These are phyloP conservation scores for Notospermus geniculatus DNA, from an alignment of 1,140 invertebrate species.

Conservation along the genomic window DNA sequence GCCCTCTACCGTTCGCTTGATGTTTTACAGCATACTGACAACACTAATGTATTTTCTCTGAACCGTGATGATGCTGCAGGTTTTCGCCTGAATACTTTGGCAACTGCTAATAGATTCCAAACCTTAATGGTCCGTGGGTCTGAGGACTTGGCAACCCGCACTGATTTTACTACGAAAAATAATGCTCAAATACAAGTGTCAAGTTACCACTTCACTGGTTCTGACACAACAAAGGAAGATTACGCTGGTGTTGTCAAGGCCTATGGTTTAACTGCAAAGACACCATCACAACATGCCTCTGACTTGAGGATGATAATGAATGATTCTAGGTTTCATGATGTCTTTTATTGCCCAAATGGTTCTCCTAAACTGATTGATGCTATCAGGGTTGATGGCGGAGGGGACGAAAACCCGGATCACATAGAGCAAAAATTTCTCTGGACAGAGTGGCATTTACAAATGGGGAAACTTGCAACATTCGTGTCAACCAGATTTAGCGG, in stretches of 20 bases:
- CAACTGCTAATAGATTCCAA: neutral
- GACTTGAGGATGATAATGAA: conserved; percentile 1
- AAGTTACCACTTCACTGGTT: conserved; percentile 2
- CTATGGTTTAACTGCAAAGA: neutral
- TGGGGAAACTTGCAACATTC: conserved; percentile 1
- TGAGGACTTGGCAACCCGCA: conserved; percentile 5
- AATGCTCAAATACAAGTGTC: neutral
- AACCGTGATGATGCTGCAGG: conserved; percentile 7
- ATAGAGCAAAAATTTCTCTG: conserved; percentile 7
- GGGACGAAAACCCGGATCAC: conserved; percentile 8
- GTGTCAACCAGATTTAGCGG: conserved; percentile 1
- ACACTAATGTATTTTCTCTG: neutral
- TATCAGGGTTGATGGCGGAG: conserved; percentile 4
- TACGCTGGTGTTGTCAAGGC: conserved; percentile 5
- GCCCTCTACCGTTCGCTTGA: neutral
- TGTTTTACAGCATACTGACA: conserved; percentile 3
- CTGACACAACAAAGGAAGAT: neutral
- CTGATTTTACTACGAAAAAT: neutral
- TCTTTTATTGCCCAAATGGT: conserved; percentile 4
- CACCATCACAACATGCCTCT: neutral
- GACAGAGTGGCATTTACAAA: neutral
- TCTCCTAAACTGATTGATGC: conserved; percentile 3
- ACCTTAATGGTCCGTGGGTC: conserved; percentile 1
- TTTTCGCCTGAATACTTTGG: conserved; percentile 3
- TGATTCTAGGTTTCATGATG: neutral